phyloP scores from a whole-genome alignment of 1,140 invertebrate genomes.

The Elysia chlorotica region DNA sequence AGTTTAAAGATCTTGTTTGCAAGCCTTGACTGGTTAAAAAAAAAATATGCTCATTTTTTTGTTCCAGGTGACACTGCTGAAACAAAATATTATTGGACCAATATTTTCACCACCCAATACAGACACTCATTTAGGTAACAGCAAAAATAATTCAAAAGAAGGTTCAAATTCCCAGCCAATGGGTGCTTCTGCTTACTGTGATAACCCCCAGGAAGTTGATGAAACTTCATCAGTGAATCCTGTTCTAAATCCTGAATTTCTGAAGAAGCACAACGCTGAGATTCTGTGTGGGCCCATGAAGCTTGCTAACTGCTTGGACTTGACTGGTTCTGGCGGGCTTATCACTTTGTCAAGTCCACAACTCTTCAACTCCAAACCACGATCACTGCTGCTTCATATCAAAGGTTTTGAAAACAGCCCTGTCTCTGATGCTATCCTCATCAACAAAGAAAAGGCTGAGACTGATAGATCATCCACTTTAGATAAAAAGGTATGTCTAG shows the following conservation, averaged over 20 bases:
- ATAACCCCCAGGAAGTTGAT: too few relatives aligned
- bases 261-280: conserved; percentile 84
- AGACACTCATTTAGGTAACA: too few relatives aligned
- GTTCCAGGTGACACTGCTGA: conserved; percentile 79
- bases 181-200: too few relatives aligned
- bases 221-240: conserved; percentile 11
- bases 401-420: conserved; percentile 66
- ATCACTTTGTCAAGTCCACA: conserved; percentile 86
- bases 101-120: conserved; percentile 18
- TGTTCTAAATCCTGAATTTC: conserved; percentile 71
- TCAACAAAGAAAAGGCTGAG: conserved; percentile 27
- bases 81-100: conserved; percentile 72
- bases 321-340: conserved; percentile 81
- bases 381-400: conserved; percentile 83
- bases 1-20: too few relatives aligned
- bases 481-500: conserved; percentile 14
- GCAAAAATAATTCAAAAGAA: too few relatives aligned
- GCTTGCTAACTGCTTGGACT: conserved; percentile 78
- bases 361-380: conserved; percentile 76
- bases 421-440: conserved; percentile 25
- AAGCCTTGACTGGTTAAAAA: not conserved
- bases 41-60: not conserved
- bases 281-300: conserved; percentile 86
- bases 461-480: not conserved
- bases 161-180: too few relatives aligned